A percentile compares a stretch with the other conserved stretches of the same genome.
Evolutionary conservation across 2,797 vertebrate species (phyloP).

Genomic region (Chloroceryle inda): DNA sequence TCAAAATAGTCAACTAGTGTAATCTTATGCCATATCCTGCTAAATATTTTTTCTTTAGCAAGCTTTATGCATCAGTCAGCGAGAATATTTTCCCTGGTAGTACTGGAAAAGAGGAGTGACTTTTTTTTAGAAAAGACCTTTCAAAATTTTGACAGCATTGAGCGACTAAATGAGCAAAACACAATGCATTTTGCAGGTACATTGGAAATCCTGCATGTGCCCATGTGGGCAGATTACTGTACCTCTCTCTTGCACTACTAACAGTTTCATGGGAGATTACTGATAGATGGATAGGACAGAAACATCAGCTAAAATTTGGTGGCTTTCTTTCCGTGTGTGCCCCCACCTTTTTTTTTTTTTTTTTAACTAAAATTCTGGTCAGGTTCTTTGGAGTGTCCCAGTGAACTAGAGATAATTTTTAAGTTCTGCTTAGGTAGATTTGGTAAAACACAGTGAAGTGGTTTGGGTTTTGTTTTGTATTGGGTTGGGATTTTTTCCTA

Average conservation of each 20-base stretch:
- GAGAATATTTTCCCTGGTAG: not conserved
- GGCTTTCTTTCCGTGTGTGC: not conserved
- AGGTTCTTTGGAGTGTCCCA: not conserved
- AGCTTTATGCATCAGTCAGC: not conserved
- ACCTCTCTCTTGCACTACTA: not conserved
- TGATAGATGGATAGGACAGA: not conserved
- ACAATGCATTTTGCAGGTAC: not conserved
- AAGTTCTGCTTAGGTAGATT: not conserved
- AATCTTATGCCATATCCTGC: not conserved
- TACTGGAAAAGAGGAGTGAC: not conserved
- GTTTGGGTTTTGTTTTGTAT: not conserved
- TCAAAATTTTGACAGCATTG: not conserved
- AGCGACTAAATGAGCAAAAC: not conserved
- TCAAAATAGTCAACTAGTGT: not conserved
- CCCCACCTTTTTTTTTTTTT: too few species aligned
- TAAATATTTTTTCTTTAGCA: not conserved
- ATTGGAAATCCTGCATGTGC: not conserved
- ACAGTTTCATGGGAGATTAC: too few species aligned
- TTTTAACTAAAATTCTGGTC: not conserved
- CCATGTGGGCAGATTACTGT: not conserved
- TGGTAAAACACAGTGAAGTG: not conserved
- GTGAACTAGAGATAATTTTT: not conserved
- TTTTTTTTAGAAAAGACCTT: not conserved
- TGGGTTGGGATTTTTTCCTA: not conserved
- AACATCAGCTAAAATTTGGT: not conserved